phyloP scores from a whole-genome alignment of 2,888 invertebrate species.

The Cephus spinipes region DNA sequence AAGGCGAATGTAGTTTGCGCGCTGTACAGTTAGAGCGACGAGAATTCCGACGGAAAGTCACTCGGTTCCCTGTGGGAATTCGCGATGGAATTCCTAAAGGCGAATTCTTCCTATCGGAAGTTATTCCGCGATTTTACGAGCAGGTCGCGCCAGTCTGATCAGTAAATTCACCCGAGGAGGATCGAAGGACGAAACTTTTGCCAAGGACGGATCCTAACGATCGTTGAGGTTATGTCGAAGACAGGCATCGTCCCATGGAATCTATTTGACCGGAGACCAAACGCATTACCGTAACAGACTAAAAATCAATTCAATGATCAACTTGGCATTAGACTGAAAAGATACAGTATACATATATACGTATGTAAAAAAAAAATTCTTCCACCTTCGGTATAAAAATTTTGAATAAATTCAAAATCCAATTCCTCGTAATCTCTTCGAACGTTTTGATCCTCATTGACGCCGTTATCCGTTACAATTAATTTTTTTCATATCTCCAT shows the following conservation, averaged over 20 bases:
- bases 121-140: neutral
- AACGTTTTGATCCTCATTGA: neutral
- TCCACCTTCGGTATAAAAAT: neutral
- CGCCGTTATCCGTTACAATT: neutral
- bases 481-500: neutral
- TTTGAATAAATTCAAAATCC: neutral
- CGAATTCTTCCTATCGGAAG: neutral
- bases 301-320: neutral
- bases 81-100: neutral
- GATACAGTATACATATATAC: neutral
- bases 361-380: neutral
- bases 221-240: neutral
- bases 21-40: neutral
- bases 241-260: neutral
- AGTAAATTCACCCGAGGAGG: neutral
- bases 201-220: neutral
- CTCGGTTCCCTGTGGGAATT: neutral
- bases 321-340: neutral
- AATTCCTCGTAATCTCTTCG: neutral
- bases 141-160: neutral
- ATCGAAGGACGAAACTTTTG: neutral
- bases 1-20: neutral
- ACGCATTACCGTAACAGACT: neutral
- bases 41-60: neutral
- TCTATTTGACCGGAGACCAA: neutral